Percentiles rank a stretch among this genome's conserved stretches.
Conservation (phyloP, 1,140 invertebrate species). For the Drosophila nigrodunni region DNA sequence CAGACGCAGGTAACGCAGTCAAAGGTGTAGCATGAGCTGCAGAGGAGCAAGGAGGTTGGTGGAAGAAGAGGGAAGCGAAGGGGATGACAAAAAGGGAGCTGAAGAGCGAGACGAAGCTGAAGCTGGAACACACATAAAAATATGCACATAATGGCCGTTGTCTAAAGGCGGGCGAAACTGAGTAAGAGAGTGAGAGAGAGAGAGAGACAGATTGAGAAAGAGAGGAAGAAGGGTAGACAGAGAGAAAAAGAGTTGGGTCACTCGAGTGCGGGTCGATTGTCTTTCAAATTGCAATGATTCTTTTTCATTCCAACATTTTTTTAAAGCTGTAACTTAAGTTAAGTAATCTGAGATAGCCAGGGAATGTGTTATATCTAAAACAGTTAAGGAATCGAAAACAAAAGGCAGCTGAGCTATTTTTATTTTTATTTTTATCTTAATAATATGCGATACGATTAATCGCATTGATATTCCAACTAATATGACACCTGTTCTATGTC, state of each 20-base stretch:
- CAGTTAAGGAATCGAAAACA: background rate
- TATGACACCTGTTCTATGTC: conserved; percentile 20
- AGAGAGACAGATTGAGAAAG: background rate
- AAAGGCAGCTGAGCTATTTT: background rate
- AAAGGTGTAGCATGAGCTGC: background rate
- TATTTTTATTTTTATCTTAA: conserved; percentile 33
- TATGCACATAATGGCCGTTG: conserved; percentile 69
- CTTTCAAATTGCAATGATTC: conserved; percentile 52
- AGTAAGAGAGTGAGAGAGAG: background rate
- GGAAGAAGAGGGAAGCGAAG: background rate
- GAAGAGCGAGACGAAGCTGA: background rate
- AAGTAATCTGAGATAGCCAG: conserved; percentile 46
- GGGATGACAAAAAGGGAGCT: background rate
- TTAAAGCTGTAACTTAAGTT: background rate
- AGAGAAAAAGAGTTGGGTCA: background rate
- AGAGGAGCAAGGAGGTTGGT: background rate
- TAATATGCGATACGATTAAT: conserved; percentile 22
- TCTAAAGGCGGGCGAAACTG: background rate
- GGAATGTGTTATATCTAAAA: conserved; percentile 40
- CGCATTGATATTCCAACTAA: conserved; percentile 23
- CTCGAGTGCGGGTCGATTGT: conserved; percentile 15
- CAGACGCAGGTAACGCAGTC: conserved; percentile 46
- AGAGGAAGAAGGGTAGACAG: background rate
- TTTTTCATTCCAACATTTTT: background rate
- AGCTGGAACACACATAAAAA: conserved; percentile 59